phyloP scores from a whole-genome alignment of 1,140 invertebrate genomes.

The Heliconius hermathena region DNA sequence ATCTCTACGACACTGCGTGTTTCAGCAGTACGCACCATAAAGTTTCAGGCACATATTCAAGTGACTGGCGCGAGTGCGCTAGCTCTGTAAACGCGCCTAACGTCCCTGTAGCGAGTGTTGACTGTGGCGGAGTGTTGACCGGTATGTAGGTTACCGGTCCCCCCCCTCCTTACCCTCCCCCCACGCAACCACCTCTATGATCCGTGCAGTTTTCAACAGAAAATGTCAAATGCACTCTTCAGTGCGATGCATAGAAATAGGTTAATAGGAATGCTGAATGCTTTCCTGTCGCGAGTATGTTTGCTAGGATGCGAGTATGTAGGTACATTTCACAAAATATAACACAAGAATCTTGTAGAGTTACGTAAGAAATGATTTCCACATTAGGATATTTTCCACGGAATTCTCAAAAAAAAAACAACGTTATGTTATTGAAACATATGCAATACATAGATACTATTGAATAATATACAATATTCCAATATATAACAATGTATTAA shows the following conservation, averaged over 20 bases:
- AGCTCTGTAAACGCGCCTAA: constrained; percentile 62
- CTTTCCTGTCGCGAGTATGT: constrained; percentile 35
- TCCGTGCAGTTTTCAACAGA: constrained; percentile 74
- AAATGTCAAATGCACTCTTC: constrained; percentile 76
- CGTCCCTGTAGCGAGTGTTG: constrained; percentile 81
- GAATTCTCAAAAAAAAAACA: background rate
- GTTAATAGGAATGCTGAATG: constrained; percentile 60
- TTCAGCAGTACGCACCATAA: background rate
- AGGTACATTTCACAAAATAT: constrained; percentile 8
- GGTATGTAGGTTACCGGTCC: constrained; percentile 78
- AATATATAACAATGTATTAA: background rate
- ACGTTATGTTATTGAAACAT: background rate
- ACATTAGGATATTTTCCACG: background rate
- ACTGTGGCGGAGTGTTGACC: constrained; percentile 81
- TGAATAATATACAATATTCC: background rate
- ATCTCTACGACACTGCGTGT: background rate
- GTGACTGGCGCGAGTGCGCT: constrained; percentile 57
- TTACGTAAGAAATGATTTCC: background rate
- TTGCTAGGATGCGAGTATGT: constrained; percentile 22
- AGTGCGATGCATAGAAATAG: constrained; percentile 59
- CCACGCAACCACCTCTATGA: constrained; percentile 73
- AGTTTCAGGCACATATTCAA: constrained; percentile 14
- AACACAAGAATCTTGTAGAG: constrained; percentile 12
- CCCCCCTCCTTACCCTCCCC: constrained; percentile 50
- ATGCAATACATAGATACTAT: background rate